A percentile compares a stretch with the other conserved stretches of the same genome.
phyloP scores from a whole-genome alignment of 2,888 invertebrate genomes.

The Uloborus plumipes region DNA sequence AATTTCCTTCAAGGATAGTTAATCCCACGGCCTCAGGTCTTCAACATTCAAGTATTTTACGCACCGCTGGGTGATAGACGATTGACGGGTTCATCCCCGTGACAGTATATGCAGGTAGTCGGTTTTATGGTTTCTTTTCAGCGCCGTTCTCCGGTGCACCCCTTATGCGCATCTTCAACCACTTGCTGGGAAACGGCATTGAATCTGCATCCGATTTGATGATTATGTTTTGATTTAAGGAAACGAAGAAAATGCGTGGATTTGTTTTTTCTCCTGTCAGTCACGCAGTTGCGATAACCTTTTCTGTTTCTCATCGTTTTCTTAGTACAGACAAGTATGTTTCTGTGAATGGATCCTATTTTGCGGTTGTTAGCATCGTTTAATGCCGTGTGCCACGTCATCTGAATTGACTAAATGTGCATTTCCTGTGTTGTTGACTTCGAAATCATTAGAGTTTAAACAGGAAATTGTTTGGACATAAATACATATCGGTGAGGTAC shows the following conservation, averaged over 20 bases:
- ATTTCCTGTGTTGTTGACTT: too few relatives aligned
- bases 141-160: neutral
- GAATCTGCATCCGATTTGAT: slow-evolving; percentile 17
- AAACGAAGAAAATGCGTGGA: neutral
- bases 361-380: too few relatives aligned
- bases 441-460: too few relatives aligned
- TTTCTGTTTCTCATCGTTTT: neutral
- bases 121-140: slow-evolving; percentile 23
- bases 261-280: neutral
- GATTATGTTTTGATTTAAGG: slow-evolving; percentile 17
- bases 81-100: slow-evolving; percentile 59
- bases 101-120: slow-evolving; percentile 25
- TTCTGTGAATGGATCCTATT: too few relatives aligned
- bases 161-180: slow-evolving; percentile 1
- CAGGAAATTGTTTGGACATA: too few relatives aligned
- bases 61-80: slow-evolving; percentile 24
- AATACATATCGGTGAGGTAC: too few relatives aligned
- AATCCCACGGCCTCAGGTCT: slow-evolving; percentile 21
- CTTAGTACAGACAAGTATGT: neutral
- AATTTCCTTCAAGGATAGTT: slow-evolving; percentile 53
- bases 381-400: too few relatives aligned
- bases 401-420: too few relatives aligned
- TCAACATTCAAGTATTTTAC: slow-evolving; percentile 3
- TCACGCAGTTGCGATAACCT: neutral
- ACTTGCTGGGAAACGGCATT: slow-evolving; percentile 25